These are phyloP conservation scores for Rafetus swinhoei DNA, from an alignment of 2,113 vertebrate genomes.

Conservation along the genomic window DNA sequence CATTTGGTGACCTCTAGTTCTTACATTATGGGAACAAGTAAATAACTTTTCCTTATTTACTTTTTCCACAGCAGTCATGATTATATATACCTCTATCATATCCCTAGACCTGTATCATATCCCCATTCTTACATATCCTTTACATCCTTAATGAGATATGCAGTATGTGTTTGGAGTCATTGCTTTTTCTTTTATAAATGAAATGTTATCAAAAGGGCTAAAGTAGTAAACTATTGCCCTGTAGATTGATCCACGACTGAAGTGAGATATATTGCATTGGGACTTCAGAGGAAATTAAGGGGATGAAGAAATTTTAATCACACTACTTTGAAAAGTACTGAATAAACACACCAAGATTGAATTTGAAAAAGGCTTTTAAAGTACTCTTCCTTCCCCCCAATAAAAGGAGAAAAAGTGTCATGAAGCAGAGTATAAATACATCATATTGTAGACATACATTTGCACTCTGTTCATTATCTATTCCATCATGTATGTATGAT, in stretches of 20 bases:
- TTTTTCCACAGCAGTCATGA: too few species aligned
- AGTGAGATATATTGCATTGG: constrained; percentile 25
- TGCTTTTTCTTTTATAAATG: not conserved
- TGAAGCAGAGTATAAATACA: constrained; percentile 51
- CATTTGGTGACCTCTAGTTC: too few species aligned
- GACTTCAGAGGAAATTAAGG: constrained; percentile 47
- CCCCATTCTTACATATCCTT: too few species aligned
- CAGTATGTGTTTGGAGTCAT: not conserved
- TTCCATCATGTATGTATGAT: constrained; percentile 25
- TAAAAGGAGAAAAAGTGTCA: constrained; percentile 43
- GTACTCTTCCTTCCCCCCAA: constrained; percentile 33
- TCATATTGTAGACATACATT: constrained; percentile 42
- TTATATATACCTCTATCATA: too few species aligned
- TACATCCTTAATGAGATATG: not conserved
- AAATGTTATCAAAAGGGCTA: not conserved
- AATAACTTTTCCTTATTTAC: too few species aligned
- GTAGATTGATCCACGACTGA: not conserved
- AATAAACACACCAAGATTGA: constrained; percentile 66
- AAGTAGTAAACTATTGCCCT: not conserved
- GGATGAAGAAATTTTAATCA: constrained; percentile 14
- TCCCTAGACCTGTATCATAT: too few species aligned
- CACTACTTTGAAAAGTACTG: constrained; percentile 25
- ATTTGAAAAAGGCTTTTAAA: constrained; percentile 51
- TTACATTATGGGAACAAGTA: too few species aligned
- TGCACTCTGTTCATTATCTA: constrained; percentile 47